Evolutionary conservation across 2,797 vertebrate genomes (phyloP), one percentile per base, ranked within the genome.

Genomic region (Sebastes trivittatus): DNA sequence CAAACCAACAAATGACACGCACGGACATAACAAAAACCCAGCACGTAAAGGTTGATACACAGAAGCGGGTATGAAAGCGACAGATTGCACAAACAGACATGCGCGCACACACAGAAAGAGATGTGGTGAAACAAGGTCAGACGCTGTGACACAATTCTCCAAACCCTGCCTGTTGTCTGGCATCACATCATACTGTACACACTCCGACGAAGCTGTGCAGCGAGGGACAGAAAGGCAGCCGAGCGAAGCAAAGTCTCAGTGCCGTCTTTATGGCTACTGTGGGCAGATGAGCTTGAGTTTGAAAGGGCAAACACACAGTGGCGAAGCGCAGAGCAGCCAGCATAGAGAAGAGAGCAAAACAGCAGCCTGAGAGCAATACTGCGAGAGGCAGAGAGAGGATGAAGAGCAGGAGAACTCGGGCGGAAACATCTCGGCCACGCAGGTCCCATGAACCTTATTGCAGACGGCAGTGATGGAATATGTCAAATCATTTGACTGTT

Each of bases 111-210:
- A 64, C 42, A 84, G 4, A 84, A 6, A 87, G 34, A 90, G 55
- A 91, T 30, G 81, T 46, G 56, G 61, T 36, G 75, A 81, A 91
- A 89, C 66, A 82, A 79, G 87, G 89, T 93, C 88, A 94, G 81
- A 89, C 63, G 1, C 62, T 2, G 72, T 84, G 82, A 83, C 90
- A 91, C 77, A 83, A 29, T 83, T 80, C 62, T 83, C 61, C 64
- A 73, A 81, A 75, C 63, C 80, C 83, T 78, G 90, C 78, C 85
- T 80, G 89, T 80, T 90, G 73, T 78, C 82, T 81, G 23, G 49
- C 77, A 81, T 93, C 42, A 86, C 71, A 87, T 92, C 87, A 62
- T 13, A 80, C 25, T 71, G 79, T 49, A 36, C 65, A 71, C 3
- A 79, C 38, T 83, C 52, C 1, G 34, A 61, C 11, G 58, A 77